Evolutionary conservation across 2,888 invertebrate genomes (phyloP), one percentile per base, ranked within the genome.

Genomic region (Crepidodera aurea): DNA sequence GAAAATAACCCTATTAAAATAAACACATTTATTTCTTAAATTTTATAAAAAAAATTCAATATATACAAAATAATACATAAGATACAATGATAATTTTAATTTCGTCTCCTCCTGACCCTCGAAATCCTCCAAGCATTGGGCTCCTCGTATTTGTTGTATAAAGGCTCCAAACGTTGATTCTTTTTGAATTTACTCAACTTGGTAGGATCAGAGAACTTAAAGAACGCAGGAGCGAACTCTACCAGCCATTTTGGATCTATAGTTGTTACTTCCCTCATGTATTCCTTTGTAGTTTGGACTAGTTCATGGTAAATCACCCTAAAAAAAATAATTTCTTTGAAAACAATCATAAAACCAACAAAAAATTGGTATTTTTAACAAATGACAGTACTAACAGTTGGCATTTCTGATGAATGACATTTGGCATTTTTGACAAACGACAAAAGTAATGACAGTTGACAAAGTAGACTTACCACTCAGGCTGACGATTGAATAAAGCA

Each of bases 71-170:
- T 48, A 15, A 10, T 25, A 48, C 29, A 27, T 22, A 1, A 8
- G 22, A 25, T 10, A 50, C 10, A 42, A 15, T n/a, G n/a, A 22
- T 8, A 57, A 56, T 39, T 69, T 83, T 90, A 96, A 86, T 96
- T 96, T 73, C 95, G 86, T 76, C 96, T 86, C 74, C 94, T 85
- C 50, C 95, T 86, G 19, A 94, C 94, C 70, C 96, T 84, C 0
- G 98, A 98, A 83, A 99, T 98, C 81, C 99, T 88, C 99, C 99
- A 99, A 0, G 98, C 94, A 79, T 99, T 99, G 0, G 98, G 95
- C 79, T 99, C 98, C 81, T 99, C 98, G 77, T 98, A 99, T 83
- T 99, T 99, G 82, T 99, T 99, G 82, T 96, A 96, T 1, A 99
- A 84, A 0, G 99, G 99, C 77, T 99, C 98, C 67, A 99, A 86